These are phyloP conservation scores for Drosophila jambulina DNA, from an alignment of 1,140 invertebrate species.

Conservation along the genomic window DNA sequence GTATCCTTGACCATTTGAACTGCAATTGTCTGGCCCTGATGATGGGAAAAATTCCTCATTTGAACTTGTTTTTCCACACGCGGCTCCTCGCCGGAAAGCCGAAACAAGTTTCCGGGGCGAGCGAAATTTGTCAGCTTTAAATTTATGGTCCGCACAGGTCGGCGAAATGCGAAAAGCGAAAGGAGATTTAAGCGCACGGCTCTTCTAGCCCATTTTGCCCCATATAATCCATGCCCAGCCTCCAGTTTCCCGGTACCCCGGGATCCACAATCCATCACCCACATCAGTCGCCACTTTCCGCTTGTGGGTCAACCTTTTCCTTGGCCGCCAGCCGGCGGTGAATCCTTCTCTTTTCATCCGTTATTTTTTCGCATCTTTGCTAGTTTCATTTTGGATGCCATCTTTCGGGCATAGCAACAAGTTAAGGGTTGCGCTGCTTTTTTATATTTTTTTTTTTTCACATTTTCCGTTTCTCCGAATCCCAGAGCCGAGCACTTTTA, in stretches of 20 bases:
- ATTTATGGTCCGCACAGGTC: constrained; percentile 57
- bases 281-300: constrained; percentile 25
- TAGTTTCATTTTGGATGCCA: constrained; percentile 68
- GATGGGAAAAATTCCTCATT: constrained; percentile 74
- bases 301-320: constrained; percentile 70
- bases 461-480: constrained; percentile 47
- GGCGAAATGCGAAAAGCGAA: constrained; percentile 7
- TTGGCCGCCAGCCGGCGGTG: constrained; percentile 35
- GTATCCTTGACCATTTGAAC: constrained; percentile 84
- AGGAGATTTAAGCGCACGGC: constrained; percentile 8
- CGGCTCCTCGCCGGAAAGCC: background rate
- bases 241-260: background rate
- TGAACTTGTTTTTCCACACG: constrained; percentile 47
- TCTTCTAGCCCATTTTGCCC: constrained; percentile 27
- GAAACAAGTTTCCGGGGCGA: constrained; percentile 46
- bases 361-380: constrained; percentile 49
- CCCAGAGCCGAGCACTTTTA: constrained; percentile 59
- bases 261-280: constrained; percentile 33
- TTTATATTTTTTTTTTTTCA: constrained; percentile 14
- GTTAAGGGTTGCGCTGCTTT: constrained; percentile 64
- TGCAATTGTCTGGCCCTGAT: constrained; percentile 66
- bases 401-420: constrained; percentile 70
- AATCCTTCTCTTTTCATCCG: constrained; percentile 22
- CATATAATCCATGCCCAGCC: constrained; percentile 26
- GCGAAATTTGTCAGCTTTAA: constrained; percentile 52